Percentiles rank a stretch among this genome's conserved stretches.
phyloP scores from a whole-genome alignment of 2,113 vertebrate species.

The Anhinga rufa region DNA sequence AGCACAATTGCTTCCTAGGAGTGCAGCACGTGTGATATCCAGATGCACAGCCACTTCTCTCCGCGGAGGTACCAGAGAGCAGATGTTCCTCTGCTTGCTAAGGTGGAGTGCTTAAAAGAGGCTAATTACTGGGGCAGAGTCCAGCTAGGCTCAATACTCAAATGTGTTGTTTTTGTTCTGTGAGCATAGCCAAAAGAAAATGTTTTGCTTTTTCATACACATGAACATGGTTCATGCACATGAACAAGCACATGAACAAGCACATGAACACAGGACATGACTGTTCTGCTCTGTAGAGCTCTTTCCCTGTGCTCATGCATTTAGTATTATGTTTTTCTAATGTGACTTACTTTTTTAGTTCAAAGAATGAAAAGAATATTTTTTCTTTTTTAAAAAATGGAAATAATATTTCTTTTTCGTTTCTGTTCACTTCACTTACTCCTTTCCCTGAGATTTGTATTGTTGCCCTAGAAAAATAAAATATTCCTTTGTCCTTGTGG shows the following conservation, averaged over 20 bases:
- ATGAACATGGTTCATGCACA: too few species aligned
- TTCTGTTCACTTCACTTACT: background rate
- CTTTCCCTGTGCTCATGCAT: background rate
- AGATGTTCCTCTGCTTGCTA: background rate
- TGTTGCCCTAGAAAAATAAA: constrained; percentile 5
- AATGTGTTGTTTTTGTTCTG: background rate
- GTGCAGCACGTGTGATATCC: background rate
- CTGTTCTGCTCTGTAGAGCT: background rate
- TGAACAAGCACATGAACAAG: background rate
- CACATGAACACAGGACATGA: too few species aligned
- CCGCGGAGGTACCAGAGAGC: background rate
- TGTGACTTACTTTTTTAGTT: background rate
- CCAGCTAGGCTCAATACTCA: background rate
- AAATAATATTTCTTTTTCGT: background rate
- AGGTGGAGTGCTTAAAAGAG: background rate
- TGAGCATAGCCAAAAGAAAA: background rate
- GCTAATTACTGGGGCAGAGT: background rate
- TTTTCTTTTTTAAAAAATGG: background rate
- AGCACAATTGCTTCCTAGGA: background rate
- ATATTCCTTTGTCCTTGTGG: background rate
- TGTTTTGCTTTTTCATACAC: background rate
- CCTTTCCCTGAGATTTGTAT: background rate
- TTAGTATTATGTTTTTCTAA: background rate
- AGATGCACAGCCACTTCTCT: background rate
- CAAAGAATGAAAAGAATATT: background rate